Evolutionary conservation across 2,797 vertebrate genomes (phyloP).

Genomic region (Australoheros facetus): DNA sequence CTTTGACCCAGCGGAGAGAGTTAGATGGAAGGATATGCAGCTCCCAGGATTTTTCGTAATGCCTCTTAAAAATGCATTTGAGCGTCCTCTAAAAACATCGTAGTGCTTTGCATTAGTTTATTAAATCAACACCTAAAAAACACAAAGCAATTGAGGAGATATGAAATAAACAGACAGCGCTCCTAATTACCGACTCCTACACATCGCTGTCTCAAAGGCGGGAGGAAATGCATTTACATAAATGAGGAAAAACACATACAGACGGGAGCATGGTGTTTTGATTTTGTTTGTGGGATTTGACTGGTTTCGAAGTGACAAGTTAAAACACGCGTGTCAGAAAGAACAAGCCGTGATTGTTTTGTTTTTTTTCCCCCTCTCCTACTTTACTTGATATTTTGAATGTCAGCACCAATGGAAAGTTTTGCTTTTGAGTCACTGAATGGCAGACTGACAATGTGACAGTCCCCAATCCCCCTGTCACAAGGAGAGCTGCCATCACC

Average conservation of each 20-base stretch:
- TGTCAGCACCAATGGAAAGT: slow-evolving; percentile 37
- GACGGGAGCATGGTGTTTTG: not conserved
- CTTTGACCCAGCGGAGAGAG: slow-evolving; percentile 12
- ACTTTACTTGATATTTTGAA: slow-evolving; percentile 44
- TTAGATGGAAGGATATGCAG: not conserved
- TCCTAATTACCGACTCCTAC: slow-evolving; percentile 41
- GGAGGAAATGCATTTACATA: slow-evolving; percentile 9
- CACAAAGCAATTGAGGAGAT: slow-evolving; percentile 2
- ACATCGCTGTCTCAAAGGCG: slow-evolving; percentile 7
- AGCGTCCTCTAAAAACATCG: slow-evolving; percentile 8
- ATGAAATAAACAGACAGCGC: slow-evolving; percentile 7
- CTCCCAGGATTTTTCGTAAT: not conserved
- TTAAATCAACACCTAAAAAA: slow-evolving; percentile 20
- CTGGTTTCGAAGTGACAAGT: slow-evolving; percentile 19
- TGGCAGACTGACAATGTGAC: slow-evolving; percentile 59
- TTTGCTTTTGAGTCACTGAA: slow-evolving; percentile 54
- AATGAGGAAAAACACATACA: slow-evolving; percentile 10
- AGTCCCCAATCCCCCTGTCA: slow-evolving; percentile 54
- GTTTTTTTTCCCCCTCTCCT: not conserved
- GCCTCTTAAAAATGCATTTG: slow-evolving; percentile 16
- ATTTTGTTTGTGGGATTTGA: slow-evolving; percentile 29
- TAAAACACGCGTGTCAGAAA: slow-evolving; percentile 13
- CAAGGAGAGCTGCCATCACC: slow-evolving; percentile 43
- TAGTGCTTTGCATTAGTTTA: slow-evolving; percentile 26
- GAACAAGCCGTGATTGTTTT: slow-evolving; percentile 6